phyloP scores from a whole-genome alignment of 2,888 invertebrate genomes.

The Callyntrura sp. region DNA sequence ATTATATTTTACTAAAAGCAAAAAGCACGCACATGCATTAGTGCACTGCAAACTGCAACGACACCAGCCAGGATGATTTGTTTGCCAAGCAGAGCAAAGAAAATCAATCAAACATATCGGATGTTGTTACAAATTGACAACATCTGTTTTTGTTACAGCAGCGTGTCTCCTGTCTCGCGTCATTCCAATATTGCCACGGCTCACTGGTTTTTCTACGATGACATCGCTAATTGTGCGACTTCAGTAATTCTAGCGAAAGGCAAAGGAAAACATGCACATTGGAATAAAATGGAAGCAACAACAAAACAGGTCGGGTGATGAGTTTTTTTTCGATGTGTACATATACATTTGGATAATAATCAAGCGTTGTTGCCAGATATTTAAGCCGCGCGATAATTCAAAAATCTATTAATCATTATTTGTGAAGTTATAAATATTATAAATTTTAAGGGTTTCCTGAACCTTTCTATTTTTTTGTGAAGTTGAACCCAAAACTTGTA shows the following conservation, averaged over 20 bases:
- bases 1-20: neutral
- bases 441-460: neutral
- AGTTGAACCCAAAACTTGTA: neutral
- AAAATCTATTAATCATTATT: too few species aligned
- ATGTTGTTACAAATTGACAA: neutral
- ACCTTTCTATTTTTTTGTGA: too few species aligned
- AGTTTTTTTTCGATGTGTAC: neutral
- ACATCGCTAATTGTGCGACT: neutral
- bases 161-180: constrained; percentile 5
- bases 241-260: too few species aligned
- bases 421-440: too few species aligned
- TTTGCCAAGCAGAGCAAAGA: constrained; percentile 36
- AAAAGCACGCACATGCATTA: neutral
- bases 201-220: neutral
- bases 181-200: neutral
- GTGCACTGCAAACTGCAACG: neutral
- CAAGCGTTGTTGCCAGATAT: too few species aligned
- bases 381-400: too few species aligned
- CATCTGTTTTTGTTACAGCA: neutral
- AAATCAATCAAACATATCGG: constrained; percentile 35
- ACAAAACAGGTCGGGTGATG: neutral
- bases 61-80: neutral
- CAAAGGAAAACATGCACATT: too few species aligned
- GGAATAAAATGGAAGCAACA: too few species aligned
- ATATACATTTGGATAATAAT: too few species aligned